A percentile compares a stretch with the other conserved stretches of the same genome.
phyloP scores from a whole-genome alignment of 2,888 invertebrate species.

The Agrotis exclamationis region DNA sequence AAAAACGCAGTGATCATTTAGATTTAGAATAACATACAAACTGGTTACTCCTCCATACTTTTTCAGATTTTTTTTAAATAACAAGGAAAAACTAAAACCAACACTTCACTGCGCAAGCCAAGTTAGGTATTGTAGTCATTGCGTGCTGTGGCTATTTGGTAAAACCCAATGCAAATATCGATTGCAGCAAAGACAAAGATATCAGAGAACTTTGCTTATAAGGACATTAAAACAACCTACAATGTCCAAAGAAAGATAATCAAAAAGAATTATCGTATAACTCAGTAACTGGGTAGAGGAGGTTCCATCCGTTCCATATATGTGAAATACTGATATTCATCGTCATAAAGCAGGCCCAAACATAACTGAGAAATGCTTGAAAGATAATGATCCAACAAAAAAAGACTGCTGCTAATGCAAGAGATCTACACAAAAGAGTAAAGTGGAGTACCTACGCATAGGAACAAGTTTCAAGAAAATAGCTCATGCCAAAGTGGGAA shows the following conservation, averaged over 20 bases:
- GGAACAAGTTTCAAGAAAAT: slow-evolving; percentile 2
- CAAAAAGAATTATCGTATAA: background rate
- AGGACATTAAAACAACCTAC: slow-evolving; percentile 5
- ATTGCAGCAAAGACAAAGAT: slow-evolving; percentile 19
- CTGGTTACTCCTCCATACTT: background rate
- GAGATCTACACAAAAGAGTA: background rate
- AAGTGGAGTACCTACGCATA: slow-evolving; percentile 5
- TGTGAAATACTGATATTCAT: background rate
- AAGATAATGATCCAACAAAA: background rate
- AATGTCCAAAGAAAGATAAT: slow-evolving; percentile 1
- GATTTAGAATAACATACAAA: background rate
- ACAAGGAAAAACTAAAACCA: slow-evolving; percentile 33
- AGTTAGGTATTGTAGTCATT: slow-evolving; percentile 9
- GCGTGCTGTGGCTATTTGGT: slow-evolving; percentile 21
- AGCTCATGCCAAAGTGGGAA: slow-evolving; percentile 14
- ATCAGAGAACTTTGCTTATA: background rate
- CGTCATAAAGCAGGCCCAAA: background rate
- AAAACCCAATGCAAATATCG: slow-evolving; percentile 42
- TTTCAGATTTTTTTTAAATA: slow-evolving; percentile 15
- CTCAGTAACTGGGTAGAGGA: background rate
- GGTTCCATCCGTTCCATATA: no score
- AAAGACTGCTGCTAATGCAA: background rate
- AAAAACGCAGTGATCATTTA: background rate
- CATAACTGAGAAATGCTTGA: background rate
- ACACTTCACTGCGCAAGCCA: background rate